Conservation (phyloP, 2,113 vertebrate genomes). For the Apistogramma diplotaenia region DNA sequence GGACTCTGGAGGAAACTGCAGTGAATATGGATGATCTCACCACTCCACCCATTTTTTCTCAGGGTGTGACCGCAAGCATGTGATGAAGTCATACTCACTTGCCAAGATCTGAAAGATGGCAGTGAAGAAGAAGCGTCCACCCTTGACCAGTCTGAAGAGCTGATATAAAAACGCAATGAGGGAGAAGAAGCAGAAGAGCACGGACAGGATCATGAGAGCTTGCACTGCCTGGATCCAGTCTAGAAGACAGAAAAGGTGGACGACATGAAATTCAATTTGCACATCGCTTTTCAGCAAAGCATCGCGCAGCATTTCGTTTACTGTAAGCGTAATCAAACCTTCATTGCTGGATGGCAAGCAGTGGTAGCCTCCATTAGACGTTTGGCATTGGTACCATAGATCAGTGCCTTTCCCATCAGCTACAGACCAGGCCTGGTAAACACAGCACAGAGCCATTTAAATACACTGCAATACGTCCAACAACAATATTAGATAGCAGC, state of each 20-base stretch:
- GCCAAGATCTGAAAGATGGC: slow-evolving; percentile 94
- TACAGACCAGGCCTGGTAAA: slow-evolving; percentile 70
- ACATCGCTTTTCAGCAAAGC: not conserved
- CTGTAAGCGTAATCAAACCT: slow-evolving; percentile 51
- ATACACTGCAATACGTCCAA: not conserved
- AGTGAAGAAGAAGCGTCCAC: slow-evolving; percentile 92
- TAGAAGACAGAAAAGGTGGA: slow-evolving; percentile 39
- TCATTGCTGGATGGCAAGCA: slow-evolving; percentile 56
- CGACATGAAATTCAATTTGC: not conserved
- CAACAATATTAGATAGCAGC: not conserved
- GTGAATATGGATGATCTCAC: not conserved
- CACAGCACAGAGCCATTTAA: slow-evolving; percentile 34
- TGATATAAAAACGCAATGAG: slow-evolving; percentile 93
- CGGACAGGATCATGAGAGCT: slow-evolving; percentile 93
- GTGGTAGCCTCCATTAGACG: slow-evolving; percentile 26
- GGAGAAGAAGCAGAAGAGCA: slow-evolving; percentile 91
- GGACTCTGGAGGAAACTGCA: not conserved
- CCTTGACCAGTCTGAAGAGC: slow-evolving; percentile 94
- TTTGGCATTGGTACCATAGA: slow-evolving; percentile 71
- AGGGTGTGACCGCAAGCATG: slow-evolving; percentile 11
- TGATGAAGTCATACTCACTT: slow-evolving; percentile 80
- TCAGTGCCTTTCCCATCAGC: slow-evolving; percentile 19
- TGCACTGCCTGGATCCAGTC: slow-evolving; percentile 98
- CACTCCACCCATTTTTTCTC: slow-evolving; percentile 1
- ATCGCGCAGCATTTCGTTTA: not conserved